Evolutionary conservation across 2,888 invertebrate species (phyloP), one percentile per base, ranked within the genome.

Genomic region (Pollenia angustigena): DNA sequence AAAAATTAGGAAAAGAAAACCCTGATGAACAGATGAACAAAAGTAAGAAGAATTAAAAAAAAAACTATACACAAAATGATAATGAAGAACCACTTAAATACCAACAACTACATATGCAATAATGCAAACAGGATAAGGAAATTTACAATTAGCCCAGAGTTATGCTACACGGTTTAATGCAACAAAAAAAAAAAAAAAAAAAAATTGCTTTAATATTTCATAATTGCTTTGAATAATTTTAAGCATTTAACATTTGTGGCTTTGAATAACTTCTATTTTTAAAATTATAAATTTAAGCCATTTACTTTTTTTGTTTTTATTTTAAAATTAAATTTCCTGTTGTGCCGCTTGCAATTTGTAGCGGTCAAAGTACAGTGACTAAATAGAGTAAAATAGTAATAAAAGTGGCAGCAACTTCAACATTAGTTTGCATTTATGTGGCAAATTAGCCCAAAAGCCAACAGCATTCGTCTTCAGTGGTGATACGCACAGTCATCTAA

Each of bases 381-480:
- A 69, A 69, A 69, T 18, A 40, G n/a, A 42, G 50, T n/a, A 48
- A 69, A 69, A 58, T 48, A 44, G 11, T 42, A 50, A n/a, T 18
- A 69, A n/a, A 23, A n/a, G 42, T 42, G 40, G 9, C 60, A 52
- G 50, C 44, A 66, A 42, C 66, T 50, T 66, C 11, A 58, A 42
- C 58, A 58, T 48, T 32, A 54, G 62, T 42, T 18, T 12, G 58
- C 64, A 69, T 78, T 64, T 78, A 50, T 79, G 72, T 79, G 79
- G 84, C 66, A 66, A 79, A 79, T 84, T 84, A 68, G 79, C 58
- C 72, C 72, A 79, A 74, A 72, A 74, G 79, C 84, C 68, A 84
- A 84, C 79, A 72, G 79, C 74, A 79, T 84, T 60, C 79, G 74
- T 74, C 79, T 68, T 52, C 66, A 60, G 60, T 84, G 79, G 74